Percentiles rank a stretch among this genome's conserved stretches.
Evolutionary conservation across 2,888 invertebrate species (phyloP).

Genomic region (Chalcis sispes): DNA sequence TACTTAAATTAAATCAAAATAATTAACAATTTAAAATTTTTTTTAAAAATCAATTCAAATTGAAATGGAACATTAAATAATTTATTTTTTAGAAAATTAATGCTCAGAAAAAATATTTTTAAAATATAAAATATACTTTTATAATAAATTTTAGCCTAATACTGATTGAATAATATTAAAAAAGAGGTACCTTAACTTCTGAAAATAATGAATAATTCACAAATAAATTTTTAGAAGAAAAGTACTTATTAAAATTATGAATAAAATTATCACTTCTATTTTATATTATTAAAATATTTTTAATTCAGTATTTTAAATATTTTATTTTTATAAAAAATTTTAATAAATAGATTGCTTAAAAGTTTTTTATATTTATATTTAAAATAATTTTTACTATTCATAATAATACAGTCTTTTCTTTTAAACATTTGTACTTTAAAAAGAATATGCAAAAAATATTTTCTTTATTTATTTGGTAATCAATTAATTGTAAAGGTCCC

Average conservation of each 20-base stretch:
- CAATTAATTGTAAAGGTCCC: conserved; percentile 86
- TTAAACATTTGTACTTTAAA: conserved; percentile 51
- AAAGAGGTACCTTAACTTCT: conserved; percentile 7
- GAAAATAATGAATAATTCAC: conserved; percentile 22
- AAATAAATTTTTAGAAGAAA: conserved; percentile 43
- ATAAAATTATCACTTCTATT: neutral
- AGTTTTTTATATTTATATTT: neutral
- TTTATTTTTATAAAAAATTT: neutral
- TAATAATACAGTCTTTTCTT: conserved; percentile 41
- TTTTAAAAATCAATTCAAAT: conserved; percentile 9
- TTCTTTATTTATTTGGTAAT: conserved; percentile 45
- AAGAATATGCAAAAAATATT: conserved; percentile 53
- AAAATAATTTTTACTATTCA: neutral
- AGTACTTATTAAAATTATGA: conserved; percentile 37
- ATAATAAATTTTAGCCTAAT: conserved; percentile 5
- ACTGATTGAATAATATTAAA: conserved; percentile 7
- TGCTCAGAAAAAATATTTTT: conserved; percentile 21
- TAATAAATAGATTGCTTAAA: neutral
- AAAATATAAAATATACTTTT: conserved; percentile 24
- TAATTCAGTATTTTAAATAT: neutral
- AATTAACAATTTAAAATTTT: neutral
- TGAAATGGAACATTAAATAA: conserved; percentile 27
- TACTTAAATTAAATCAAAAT: conserved; percentile 18
- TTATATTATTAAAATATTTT: neutral
- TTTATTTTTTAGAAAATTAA: conserved; percentile 12